Percentiles rank a stretch among this genome's conserved stretches.
These are phyloP conservation scores for Gastrophysa polygoni DNA, from an alignment of 2,888 invertebrate genomes.

Conservation along the genomic window DNA sequence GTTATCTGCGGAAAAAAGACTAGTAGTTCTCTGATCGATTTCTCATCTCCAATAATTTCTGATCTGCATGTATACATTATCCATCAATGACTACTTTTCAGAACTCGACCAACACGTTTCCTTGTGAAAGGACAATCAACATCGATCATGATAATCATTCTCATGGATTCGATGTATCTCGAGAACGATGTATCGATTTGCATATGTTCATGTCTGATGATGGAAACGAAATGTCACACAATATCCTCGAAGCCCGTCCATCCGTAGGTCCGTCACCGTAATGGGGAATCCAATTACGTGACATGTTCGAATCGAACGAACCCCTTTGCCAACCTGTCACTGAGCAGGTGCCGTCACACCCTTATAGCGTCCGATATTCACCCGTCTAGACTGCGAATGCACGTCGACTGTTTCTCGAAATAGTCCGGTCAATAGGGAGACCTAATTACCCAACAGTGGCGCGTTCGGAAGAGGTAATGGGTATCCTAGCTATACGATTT, in stretches of 20 bases:
- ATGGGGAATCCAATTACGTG: neutral
- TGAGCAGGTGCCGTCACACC: slow-evolving; percentile 33
- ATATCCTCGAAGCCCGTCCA: neutral
- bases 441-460: neutral
- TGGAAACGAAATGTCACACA: neutral
- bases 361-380: slow-evolving; percentile 31
- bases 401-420: slow-evolving; percentile 17
- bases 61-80: too few species aligned
- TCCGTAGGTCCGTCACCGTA: neutral
- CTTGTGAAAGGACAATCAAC: too few species aligned
- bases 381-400: slow-evolving; percentile 35
- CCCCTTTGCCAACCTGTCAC: slow-evolving; percentile 16
- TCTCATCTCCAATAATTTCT: too few species aligned
- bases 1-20: too few species aligned
- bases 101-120: too few species aligned
- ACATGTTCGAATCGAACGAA: neutral
- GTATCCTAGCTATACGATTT: too few species aligned
- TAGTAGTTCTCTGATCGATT: too few species aligned
- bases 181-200: too few species aligned
- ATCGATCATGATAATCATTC: too few species aligned
- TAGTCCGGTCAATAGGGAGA: neutral
- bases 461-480: too few species aligned
- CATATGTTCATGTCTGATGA: neutral
- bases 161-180: too few species aligned
- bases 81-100: too few species aligned